Conservation (phyloP, 1,140 invertebrate species). For the Pseudomyrmex dendroicus region DNA sequence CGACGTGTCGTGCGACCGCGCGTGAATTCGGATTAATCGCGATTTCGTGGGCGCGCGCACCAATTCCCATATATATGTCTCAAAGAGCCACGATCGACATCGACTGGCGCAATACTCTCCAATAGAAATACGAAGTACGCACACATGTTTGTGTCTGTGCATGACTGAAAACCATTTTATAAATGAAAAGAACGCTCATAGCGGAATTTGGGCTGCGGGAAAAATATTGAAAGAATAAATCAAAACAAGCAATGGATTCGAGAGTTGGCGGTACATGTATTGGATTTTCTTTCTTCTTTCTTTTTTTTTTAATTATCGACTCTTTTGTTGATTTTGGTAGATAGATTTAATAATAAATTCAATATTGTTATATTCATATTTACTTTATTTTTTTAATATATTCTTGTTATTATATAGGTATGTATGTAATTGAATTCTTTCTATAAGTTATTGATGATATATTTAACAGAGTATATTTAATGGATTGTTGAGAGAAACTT, state of each 20-base stretch:
- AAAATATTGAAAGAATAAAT: conserved; percentile 53
- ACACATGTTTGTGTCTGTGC: not conserved
- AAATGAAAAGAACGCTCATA: conserved; percentile 49
- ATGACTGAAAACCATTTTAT: conserved; percentile 39
- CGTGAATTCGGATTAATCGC: conserved; percentile 59
- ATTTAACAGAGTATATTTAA: not conserved
- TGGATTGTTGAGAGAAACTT: conserved; percentile 31
- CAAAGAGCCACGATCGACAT: conserved; percentile 44
- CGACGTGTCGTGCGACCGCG: conserved; percentile 53
- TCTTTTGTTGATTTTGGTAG: conserved; percentile 37
- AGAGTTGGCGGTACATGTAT: conserved; percentile 1
- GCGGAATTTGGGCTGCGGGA: conserved; percentile 21
- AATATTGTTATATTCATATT: not conserved
- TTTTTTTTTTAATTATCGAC: conserved; percentile 30
- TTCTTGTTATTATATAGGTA: not conserved
- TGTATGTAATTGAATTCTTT: conserved; percentile 24
- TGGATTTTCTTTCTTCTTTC: not conserved
- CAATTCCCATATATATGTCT: conserved; percentile 43
- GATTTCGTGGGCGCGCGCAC: conserved; percentile 43
- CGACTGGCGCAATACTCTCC: conserved; percentile 23
- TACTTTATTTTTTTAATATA: conserved; percentile 10
- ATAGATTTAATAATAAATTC: conserved; percentile 23
- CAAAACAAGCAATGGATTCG: conserved; percentile 45
- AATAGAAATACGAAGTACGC: conserved; percentile 5
- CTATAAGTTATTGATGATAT: conserved; percentile 6